Base-by-base conservation (phyloP, 2,797 vertebrate species). In the Gastrophryne carolinensis region DNA sequence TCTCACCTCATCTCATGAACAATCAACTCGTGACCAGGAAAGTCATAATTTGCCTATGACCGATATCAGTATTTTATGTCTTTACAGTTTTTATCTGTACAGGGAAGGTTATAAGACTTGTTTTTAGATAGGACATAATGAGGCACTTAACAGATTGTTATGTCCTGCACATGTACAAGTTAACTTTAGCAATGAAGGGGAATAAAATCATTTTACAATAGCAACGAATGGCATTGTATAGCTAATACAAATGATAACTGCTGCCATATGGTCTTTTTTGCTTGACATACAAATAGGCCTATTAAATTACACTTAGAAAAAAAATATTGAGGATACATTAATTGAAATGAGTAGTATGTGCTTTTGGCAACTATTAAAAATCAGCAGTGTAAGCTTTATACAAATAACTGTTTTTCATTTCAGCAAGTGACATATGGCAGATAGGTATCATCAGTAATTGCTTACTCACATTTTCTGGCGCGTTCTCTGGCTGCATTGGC, bases 381-480 rank as follows among this genome's bases (percentile, higher is more conserved):
- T 61, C 35, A 23, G 30, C 57, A 39, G 35, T 23, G 30, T 60
- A 60, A 35, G 32, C 56, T 30, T 35, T 34, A 60, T 17, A 26
- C 35, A 62, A 62, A 62, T 63, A 44, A 63, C 35, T 1, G 12
- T 10, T 62, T 62, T 63, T 8, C 34, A 47, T 27, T 29, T 26
- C 23, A 39, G 58, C 39, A 12, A 17, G 15, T 64, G 61, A 47
- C 61, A 44, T 64, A 47, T 29, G 39, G 61, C 29, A 64, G 23
- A 47, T 44, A 47, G 61, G 37, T 61, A 37, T 64, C 47, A n/a
- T 64, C 19, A 64, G 39, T 44, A 47, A 64, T 64, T 44, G 26
- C 61, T 61, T 61, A 39, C 34, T 64, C 26, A 47, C 61, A 64
- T 29, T 64, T 29, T 27, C 39, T 64, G 61, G 61, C 39, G 5